Percentiles rank a stretch among this genome's conserved stretches.
Evolutionary conservation across 2,888 invertebrate genomes (phyloP).

Genomic region (Dicroscelio sp.): DNA sequence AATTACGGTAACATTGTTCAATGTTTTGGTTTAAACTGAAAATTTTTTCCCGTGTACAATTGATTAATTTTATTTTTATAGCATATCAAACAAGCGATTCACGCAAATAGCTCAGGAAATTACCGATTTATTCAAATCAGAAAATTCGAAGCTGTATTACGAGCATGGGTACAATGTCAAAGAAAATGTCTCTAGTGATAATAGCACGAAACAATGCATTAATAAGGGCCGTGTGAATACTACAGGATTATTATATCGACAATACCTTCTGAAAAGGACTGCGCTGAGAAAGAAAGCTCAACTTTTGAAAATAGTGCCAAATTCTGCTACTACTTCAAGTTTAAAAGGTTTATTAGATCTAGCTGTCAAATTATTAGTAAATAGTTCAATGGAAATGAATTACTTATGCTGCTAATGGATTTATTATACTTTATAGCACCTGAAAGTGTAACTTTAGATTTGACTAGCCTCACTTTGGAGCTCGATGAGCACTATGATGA

Average conservation of each 20-base stretch:
- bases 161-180: neutral
- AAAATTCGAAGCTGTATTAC: neutral
- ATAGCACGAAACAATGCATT: neutral
- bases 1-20: no score
- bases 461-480: neutral
- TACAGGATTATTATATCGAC: neutral
- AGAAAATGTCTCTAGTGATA: no score
- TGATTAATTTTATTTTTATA: no score
- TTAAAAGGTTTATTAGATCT: no score
- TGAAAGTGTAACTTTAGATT: no score
- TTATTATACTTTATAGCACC: no score
- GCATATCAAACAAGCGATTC: slow-evolving; percentile 1
- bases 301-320: neutral
- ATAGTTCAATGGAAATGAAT: no score
- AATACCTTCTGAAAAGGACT: slow-evolving; percentile 3
- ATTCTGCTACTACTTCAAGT: no score
- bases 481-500: neutral
- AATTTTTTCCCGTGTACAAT: no score
- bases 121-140: neutral
- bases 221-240: neutral
- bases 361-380: no score
- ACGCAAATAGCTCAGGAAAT: slow-evolving; percentile 6
- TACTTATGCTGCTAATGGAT: no score
- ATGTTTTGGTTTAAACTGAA: no score
- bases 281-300: neutral